phyloP scores from a whole-genome alignment of 2,888 invertebrate species.

The Tigriopus californicus region DNA sequence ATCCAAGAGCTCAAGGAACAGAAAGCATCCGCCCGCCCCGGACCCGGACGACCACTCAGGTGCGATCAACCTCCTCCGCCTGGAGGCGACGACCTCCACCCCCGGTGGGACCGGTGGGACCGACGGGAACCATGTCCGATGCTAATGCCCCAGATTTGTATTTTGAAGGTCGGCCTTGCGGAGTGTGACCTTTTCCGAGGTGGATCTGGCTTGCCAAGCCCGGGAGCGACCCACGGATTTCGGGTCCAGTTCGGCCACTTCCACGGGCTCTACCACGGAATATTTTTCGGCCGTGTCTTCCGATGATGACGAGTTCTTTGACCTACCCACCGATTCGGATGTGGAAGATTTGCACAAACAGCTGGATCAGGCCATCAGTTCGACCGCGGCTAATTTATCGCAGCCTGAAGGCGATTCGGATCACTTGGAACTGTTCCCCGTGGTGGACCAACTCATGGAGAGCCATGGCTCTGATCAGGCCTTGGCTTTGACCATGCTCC shows the following conservation, averaged over 20 bases:
- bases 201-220: neutral
- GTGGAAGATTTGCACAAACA: no score
- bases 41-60: neutral
- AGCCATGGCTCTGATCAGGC: neutral
- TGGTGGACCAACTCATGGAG: constrained; percentile 10
- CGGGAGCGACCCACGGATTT: neutral
- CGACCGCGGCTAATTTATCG: no score
- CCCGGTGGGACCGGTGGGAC: no score
- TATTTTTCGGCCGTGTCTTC: constrained; percentile 13
- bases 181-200: neutral
- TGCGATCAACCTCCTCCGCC: no score
- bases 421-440: no score
- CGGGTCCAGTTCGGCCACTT: neutral
- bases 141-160: no score
- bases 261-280: neutral
- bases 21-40: no score
- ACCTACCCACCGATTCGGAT: neutral
- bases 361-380: no score
- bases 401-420: no score
- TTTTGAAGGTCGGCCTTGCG: neutral
- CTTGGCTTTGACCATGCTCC: neutral
- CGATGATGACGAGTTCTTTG: constrained; percentile 8
- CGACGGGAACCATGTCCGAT: no score
- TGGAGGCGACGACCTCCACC: no score
- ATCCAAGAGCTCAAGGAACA: constrained; percentile 1